Evolutionary conservation across 2,113 vertebrate species (phyloP).

Genomic region (Chloropsis hardwickii): DNA sequence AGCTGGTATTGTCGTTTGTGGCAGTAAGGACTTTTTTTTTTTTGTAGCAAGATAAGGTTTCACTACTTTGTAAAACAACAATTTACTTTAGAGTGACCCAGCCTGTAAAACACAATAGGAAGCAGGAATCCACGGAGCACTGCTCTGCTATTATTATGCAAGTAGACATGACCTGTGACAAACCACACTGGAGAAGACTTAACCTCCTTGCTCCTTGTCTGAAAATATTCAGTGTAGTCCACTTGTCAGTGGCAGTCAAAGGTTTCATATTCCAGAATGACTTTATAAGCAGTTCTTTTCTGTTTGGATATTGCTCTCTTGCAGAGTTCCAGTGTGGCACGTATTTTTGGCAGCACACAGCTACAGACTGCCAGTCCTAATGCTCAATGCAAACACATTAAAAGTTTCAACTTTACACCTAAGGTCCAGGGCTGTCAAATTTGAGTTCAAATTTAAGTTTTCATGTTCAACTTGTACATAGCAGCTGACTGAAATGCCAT

Average conservation of each 20-base stretch:
- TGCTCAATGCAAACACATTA: not conserved
- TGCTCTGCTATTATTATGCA: slow-evolving; percentile 59
- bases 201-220: slow-evolving; percentile 59
- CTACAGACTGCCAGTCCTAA: not conserved
- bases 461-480: not conserved
- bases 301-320: not conserved
- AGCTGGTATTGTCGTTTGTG: slow-evolving; percentile 83
- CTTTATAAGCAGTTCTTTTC: not conserved
- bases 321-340: not conserved
- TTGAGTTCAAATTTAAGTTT: not conserved
- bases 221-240: slow-evolving; percentile 24
- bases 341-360: not conserved
- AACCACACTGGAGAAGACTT: slow-evolving; percentile 53
- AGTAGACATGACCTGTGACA: slow-evolving; percentile 60
- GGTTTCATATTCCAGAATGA: slow-evolving; percentile 27
- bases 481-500: not conserved
- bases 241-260: slow-evolving; percentile 16
- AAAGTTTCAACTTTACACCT: not conserved
- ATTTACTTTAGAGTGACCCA: slow-evolving; percentile 79
- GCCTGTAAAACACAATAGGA: slow-evolving; percentile 82
- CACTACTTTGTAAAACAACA: slow-evolving; percentile 79
- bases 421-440: not conserved
- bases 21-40: slow-evolving; percentile 17
- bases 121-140: slow-evolving; percentile 53
- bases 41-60: slow-evolving; percentile 78